A percentile compares a stretch with the other conserved stretches of the same genome.
Evolutionary conservation across 2,113 vertebrate species (phyloP).

Genomic region (Eublepharis macularius): DNA sequence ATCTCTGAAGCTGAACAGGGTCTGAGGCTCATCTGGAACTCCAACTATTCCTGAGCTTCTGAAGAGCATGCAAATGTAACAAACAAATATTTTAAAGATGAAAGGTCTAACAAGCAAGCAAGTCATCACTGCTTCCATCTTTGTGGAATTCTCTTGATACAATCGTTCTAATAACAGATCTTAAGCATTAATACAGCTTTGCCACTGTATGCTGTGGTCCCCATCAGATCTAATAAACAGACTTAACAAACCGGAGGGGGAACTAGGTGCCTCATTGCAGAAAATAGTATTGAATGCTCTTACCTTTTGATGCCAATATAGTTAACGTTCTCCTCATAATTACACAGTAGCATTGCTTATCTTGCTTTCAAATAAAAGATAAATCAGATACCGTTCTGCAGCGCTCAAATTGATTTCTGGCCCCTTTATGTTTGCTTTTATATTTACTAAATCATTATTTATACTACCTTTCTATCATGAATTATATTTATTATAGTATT

Average conservation of each 20-base stretch:
- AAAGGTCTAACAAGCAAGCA: not conserved
- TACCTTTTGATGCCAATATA: slow-evolving; percentile 17
- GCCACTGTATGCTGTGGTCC: not conserved
- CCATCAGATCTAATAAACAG: too few species aligned
- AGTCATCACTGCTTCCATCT: not conserved
- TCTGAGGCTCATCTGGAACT: not conserved
- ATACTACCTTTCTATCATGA: too few species aligned
- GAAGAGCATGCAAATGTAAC: not conserved
- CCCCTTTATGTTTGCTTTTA: not conserved
- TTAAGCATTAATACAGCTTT: not conserved
- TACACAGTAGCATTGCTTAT: not conserved
- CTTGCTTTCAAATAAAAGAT: not conserved
- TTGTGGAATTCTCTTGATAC: not conserved
- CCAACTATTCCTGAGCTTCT: not conserved
- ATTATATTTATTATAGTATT: too few species aligned
- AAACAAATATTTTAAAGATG: not conserved
- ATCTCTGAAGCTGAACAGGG: not conserved
- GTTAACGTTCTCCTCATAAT: not conserved
- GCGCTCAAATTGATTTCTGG: not conserved
- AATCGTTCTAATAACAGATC: not conserved
- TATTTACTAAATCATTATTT: not conserved
- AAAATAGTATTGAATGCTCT: not conserved
- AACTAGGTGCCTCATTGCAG: not conserved
- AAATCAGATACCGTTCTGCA: not conserved
- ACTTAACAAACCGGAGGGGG: too few species aligned